phyloP scores from a whole-genome alignment of 2,888 invertebrate genomes.

The Agrenia bidenticulata region DNA sequence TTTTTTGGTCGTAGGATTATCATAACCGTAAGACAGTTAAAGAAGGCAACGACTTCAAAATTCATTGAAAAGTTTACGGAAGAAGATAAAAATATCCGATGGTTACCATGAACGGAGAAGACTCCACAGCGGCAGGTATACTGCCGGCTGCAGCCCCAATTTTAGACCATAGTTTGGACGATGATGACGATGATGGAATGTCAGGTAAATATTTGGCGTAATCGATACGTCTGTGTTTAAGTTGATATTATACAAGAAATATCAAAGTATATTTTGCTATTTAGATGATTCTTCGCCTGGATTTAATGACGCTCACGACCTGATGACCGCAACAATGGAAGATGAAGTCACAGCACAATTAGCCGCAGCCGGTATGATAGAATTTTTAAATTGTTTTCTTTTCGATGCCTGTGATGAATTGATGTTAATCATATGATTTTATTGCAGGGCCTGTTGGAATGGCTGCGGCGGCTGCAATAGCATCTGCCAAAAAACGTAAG shows the following conservation, averaged over 20 bases:
- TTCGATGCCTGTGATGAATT: too few relatives aligned
- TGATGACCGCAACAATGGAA: constrained; percentile 79
- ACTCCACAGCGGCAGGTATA: constrained; percentile 1
- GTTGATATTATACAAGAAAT: too few relatives aligned
- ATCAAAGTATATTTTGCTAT: too few relatives aligned
- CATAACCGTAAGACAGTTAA: too few relatives aligned
- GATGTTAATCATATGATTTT: constrained; percentile 12
- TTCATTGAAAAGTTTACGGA: too few relatives aligned
- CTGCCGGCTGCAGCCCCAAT: constrained; percentile 39
- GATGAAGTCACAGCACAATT: constrained; percentile 95
- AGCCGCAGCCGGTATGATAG: constrained; percentile 95
- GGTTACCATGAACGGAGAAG: constrained; percentile 51
- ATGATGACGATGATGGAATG: constrained; percentile 81
- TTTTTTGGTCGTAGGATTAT: too few relatives aligned
- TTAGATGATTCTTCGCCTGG: not conserved
- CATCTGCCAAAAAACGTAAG: constrained; percentile 92
- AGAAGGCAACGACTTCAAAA: too few relatives aligned
- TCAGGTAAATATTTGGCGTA: constrained; percentile 69
- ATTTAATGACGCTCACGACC: constrained; percentile 60
- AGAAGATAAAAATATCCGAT: not conserved
- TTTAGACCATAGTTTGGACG: constrained; percentile 56
- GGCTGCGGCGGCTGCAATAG: constrained; percentile 94
- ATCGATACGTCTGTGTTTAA: too few relatives aligned
- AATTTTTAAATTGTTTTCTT: not conserved
- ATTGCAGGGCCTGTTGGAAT: constrained; percentile 84